Percentiles rank a stretch among this genome's conserved stretches.
Conservation (phyloP, 2,888 invertebrate genomes). For the Bembecia ichneumoniformis region DNA sequence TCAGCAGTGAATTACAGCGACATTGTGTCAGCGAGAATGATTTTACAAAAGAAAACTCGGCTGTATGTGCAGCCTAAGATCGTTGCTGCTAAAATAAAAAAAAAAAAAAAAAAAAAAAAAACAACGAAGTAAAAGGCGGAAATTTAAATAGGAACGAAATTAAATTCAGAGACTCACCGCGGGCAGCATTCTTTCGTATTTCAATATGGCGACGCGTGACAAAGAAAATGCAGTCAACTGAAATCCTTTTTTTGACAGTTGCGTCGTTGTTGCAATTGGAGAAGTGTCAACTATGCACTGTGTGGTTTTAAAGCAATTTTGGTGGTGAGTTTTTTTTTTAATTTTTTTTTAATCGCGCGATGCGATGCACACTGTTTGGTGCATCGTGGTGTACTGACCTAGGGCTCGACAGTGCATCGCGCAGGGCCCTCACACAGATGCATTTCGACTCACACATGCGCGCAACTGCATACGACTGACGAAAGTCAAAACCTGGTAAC, state of each 20-base stretch:
- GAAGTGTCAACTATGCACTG: background rate
- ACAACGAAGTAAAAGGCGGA: constrained; percentile 12
- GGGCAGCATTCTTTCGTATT: constrained; percentile 17
- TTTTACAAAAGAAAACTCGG: too few relatives aligned
- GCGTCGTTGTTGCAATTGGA: background rate
- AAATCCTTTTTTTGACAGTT: constrained; percentile 9
- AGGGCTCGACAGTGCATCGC: constrained; percentile 25
- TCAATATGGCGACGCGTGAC: constrained; percentile 38
- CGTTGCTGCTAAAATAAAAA: background rate
- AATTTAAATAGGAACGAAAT: constrained; percentile 30
- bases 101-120: background rate
- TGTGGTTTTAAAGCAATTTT: background rate
- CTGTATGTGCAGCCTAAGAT: too few relatives aligned
- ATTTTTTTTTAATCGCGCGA: constrained; percentile 5
- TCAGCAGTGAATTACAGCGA: too few relatives aligned
- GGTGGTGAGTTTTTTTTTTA: background rate
- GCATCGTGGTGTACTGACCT: constrained; percentile 33
- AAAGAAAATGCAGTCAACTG: constrained; percentile 24
- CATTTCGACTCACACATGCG: constrained; percentile 14
- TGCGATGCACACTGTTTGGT: constrained; percentile 23
- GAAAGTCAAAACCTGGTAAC: constrained; percentile 23
- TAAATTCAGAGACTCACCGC: constrained; percentile 26
- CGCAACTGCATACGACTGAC: constrained; percentile 11
- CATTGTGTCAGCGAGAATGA: too few relatives aligned
- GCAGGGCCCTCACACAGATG: constrained; percentile 17